Evolutionary conservation across 2,113 vertebrate species (phyloP).

Genomic region (Serilophus lunatus): DNA sequence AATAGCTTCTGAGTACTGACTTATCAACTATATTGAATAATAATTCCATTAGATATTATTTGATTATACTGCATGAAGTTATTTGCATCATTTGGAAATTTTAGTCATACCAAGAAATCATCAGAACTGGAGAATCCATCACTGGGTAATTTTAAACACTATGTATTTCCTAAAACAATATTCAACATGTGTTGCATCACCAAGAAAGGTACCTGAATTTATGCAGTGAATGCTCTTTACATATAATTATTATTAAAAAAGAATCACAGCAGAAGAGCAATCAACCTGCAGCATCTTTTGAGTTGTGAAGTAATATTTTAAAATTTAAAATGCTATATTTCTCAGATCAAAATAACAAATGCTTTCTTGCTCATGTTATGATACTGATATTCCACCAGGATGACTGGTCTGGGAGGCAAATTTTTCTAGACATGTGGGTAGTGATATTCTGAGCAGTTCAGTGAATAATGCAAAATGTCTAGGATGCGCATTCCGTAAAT

Average conservation of each 20-base stretch:
- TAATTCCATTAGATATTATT: neutral
- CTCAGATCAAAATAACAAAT: slow-evolving; percentile 4
- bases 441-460: slow-evolving; percentile 38
- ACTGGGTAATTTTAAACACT: neutral
- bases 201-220: neutral
- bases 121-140: neutral
- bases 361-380: neutral
- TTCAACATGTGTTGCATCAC: neutral
- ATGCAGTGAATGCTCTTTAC: neutral
- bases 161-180: neutral
- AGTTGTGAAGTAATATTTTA: neutral
- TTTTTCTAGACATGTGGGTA: slow-evolving; percentile 13
- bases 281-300: neutral
- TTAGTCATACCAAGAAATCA: neutral
- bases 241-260: neutral
- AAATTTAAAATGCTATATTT: neutral
- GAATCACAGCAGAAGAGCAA: neutral
- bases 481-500: neutral
- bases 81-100: neutral
- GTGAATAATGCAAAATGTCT: neutral
- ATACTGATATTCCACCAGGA: neutral
- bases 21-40: neutral
- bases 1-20: neutral
- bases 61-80: neutral
- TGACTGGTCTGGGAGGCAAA: neutral